These are phyloP conservation scores for Stegostoma tigrinum DNA, from an alignment of 2,113 vertebrate genomes.

Conservation along the genomic window DNA sequence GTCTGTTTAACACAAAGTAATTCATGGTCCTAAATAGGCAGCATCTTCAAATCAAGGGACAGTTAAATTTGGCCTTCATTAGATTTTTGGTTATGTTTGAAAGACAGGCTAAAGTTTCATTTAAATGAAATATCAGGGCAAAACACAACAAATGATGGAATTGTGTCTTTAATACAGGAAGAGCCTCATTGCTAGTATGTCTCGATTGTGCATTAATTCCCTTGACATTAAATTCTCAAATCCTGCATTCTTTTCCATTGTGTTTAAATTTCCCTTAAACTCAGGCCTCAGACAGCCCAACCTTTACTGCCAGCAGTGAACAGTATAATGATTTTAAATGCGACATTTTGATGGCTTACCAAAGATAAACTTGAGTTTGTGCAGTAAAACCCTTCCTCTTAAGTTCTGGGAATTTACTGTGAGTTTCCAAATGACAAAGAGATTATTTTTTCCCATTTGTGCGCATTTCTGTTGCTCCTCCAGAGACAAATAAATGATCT, in stretches of 20 bases:
- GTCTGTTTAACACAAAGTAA: no score
- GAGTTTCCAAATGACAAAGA: background rate
- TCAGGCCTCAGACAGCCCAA: background rate
- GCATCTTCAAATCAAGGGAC: no score
- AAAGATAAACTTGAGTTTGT: background rate
- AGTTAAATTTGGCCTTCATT: background rate
- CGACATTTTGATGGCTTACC: background rate
- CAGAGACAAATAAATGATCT: background rate
- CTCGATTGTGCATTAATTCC: background rate
- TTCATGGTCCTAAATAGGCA: no score
- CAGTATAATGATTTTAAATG: background rate
- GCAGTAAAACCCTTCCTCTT: background rate
- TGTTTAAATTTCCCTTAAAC: background rate
- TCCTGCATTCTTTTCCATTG: background rate
- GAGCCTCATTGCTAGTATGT: background rate
- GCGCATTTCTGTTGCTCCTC: background rate
- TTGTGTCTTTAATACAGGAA: background rate
- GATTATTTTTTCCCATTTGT: background rate
- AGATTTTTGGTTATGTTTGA: background rate
- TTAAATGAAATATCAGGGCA: background rate
- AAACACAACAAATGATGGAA: background rate
- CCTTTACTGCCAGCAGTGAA: background rate
- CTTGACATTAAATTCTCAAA: background rate
- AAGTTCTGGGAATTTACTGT: background rate
- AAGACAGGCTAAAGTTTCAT: background rate